Evolutionary conservation across 2,888 invertebrate genomes (phyloP).

Genomic region (Dioctria rufipes): DNA sequence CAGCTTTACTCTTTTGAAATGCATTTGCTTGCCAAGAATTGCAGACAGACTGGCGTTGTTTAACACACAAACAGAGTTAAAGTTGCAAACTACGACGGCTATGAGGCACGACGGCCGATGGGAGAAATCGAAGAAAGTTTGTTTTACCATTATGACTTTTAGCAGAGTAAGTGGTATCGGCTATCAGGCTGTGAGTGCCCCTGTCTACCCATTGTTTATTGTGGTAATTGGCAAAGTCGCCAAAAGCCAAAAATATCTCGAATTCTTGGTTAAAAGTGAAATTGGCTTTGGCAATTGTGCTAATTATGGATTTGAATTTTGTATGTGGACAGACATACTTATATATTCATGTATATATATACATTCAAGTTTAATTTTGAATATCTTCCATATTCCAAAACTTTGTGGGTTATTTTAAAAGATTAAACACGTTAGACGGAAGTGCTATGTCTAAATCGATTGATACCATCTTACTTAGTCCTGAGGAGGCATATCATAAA

Average conservation of each 20-base stretch:
- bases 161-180: conserved; percentile 6
- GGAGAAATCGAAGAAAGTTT: conserved; percentile 16
- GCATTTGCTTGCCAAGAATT: conserved; percentile 43
- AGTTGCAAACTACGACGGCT: neutral
- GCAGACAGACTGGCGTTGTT: conserved; percentile 45
- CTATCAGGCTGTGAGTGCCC: conserved; percentile 18
- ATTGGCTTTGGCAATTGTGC: neutral
- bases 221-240: neutral
- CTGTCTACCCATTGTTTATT: neutral
- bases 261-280: neutral
- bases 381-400: too few species aligned
- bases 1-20: conserved; percentile 11
- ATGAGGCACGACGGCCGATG: neutral
- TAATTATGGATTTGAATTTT: neutral
- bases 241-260: neutral
- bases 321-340: neutral
- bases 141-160: conserved; percentile 38
- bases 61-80: conserved; percentile 33
- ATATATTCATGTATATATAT: too few species aligned
- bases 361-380: too few species aligned
- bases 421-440: too few species aligned
- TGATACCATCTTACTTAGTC: too few species aligned
- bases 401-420: too few species aligned
- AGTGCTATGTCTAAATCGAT: too few species aligned
- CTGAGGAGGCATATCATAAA: too few species aligned